Evolutionary conservation across 2,888 invertebrate species (phyloP).

Genomic region (Nowickia ferox): DNA sequence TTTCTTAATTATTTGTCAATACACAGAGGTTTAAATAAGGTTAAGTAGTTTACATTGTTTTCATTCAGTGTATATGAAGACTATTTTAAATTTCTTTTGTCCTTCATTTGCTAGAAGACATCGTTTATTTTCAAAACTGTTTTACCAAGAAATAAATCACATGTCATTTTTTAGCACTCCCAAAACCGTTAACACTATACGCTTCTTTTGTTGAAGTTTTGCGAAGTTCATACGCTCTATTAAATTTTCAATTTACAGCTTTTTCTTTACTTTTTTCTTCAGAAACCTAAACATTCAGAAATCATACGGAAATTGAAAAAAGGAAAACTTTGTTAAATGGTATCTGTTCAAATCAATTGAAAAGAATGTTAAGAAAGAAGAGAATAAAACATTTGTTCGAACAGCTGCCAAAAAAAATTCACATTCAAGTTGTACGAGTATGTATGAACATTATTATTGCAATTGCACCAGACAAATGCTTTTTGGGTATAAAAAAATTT

Average conservation of each 20-base stretch:
- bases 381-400: constrained; percentile 33
- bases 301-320: constrained; percentile 60
- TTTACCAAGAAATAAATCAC: constrained; percentile 19
- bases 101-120: not conserved
- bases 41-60: not conserved
- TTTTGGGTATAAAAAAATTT: constrained; percentile 10
- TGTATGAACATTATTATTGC: constrained; percentile 10
- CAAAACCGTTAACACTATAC: constrained; percentile 1
- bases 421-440: not conserved
- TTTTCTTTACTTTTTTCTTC: not conserved
- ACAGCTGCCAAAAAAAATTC: constrained; percentile 46
- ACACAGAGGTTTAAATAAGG: too few species aligned
- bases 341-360: constrained; percentile 41
- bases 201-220: constrained; percentile 17
- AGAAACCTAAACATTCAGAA: constrained; percentile 25
- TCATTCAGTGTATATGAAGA: not conserved
- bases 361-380: constrained; percentile 27
- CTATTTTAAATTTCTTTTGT: not conserved
- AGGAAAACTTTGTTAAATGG: constrained; percentile 54
- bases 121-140: not conserved
- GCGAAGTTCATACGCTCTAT: constrained; percentile 27
- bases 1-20: too few species aligned
- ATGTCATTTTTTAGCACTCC: not conserved
- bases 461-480: constrained; percentile 10
- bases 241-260: constrained; percentile 44